These are phyloP conservation scores for Leuciscus idus DNA, from an alignment of 2,113 vertebrate genomes.

Conservation along the genomic window DNA sequence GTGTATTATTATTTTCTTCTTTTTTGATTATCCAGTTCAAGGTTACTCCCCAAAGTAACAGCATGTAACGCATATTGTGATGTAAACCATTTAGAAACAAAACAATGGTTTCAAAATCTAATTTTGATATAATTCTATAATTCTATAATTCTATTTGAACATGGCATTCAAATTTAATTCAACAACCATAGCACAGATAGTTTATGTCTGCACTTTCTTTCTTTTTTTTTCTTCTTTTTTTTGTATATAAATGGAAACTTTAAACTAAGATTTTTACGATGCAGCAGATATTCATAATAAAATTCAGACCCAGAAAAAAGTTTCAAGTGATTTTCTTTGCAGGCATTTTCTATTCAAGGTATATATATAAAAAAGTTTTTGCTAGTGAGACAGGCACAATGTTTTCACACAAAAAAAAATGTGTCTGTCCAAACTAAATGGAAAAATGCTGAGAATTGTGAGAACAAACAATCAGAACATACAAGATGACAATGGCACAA, in stretches of 20 bases:
- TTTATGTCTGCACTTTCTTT: conserved; percentile 12
- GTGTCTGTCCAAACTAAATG: neutral
- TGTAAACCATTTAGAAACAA: conserved; percentile 3
- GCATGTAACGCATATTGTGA: conserved; percentile 28
- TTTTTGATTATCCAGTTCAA: neutral
- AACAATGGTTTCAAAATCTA: conserved; percentile 10
- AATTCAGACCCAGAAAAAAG: neutral
- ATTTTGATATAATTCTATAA: too few species aligned
- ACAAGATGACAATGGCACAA: neutral
- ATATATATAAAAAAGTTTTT: neutral
- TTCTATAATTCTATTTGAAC: neutral
- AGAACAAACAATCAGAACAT: too few species aligned
- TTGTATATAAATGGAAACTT: conserved; percentile 10
- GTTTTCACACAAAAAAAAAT: neutral
- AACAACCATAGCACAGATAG: neutral
- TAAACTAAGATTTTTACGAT: neutral
- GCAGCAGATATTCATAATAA: neutral
- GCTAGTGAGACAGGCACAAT: neutral
- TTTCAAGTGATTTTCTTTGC: conserved; percentile 3
- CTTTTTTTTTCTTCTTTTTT: neutral
- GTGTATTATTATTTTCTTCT: neutral
- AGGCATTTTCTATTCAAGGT: neutral
- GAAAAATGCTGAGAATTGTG: neutral
- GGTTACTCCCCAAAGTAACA: neutral
- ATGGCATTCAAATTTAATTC: conserved; percentile 10